Evolutionary conservation across 2,888 invertebrate genomes (phyloP).

Genomic region (Unio pictorum): DNA sequence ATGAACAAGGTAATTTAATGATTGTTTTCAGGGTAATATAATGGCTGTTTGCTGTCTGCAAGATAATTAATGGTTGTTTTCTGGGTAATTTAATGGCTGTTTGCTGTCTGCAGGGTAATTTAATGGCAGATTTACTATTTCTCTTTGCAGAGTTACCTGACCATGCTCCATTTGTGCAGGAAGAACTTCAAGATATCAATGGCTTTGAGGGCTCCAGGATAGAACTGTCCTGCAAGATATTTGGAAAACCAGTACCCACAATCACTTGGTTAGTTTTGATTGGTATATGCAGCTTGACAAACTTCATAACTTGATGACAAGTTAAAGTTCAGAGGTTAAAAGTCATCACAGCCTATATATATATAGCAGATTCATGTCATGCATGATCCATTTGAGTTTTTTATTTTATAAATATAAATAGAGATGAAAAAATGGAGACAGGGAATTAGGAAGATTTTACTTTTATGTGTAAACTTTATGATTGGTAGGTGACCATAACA

Average conservation of each 20-base stretch:
- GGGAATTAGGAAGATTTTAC: no score
- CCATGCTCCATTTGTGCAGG: slow-evolving; percentile 80
- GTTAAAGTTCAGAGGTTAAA: background rate
- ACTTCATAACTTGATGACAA: background rate
- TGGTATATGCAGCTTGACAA: no score
- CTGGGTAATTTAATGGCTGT: no score
- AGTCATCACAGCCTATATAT: background rate
- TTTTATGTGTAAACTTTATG: no score
- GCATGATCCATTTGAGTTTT: background rate
- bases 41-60: no score
- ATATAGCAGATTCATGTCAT: background rate
- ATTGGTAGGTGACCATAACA: no score
- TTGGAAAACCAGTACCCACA: slow-evolving; percentile 65
- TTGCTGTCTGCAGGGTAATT: no score
- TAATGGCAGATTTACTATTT: background rate
- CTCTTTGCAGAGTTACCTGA: slow-evolving; percentile 65
- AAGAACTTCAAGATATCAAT: slow-evolving; percentile 79
- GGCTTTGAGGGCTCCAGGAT: slow-evolving; percentile 65
- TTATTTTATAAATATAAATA: no score
- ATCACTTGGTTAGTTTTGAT: slow-evolving; percentile 63
- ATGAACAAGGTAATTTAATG: no score
- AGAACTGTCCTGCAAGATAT: slow-evolving; percentile 67
- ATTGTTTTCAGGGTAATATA: no score
- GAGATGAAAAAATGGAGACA: no score
- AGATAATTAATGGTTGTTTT: no score